These are phyloP conservation scores for Hiodon tergisus DNA, from an alignment of 2,113 vertebrate genomes.

Conservation along the genomic window DNA sequence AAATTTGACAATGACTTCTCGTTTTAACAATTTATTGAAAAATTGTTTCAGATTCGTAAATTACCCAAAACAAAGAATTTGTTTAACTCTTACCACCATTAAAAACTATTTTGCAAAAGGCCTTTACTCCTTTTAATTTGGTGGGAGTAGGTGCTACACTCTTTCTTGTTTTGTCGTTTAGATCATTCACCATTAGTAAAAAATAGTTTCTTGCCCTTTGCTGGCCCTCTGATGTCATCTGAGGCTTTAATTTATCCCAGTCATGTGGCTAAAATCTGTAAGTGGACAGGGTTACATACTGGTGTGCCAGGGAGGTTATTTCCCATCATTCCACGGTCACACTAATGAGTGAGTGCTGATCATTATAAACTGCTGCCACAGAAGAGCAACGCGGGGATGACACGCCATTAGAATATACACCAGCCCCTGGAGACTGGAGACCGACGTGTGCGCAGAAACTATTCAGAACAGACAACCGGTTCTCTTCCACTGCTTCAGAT, in stretches of 20 bases:
- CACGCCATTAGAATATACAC: background rate
- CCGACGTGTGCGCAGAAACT: too few species aligned
- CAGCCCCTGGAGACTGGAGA: too few species aligned
- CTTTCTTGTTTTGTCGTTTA: slow-evolving; percentile 19
- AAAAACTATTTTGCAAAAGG: background rate
- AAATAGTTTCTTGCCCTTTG: slow-evolving; percentile 5
- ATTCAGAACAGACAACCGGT: too few species aligned
- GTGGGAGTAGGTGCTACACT: background rate
- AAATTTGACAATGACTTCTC: background rate
- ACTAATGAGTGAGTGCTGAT: slow-evolving; percentile 15
- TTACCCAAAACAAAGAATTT: background rate
- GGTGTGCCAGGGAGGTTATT: background rate
- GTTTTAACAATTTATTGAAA: background rate
- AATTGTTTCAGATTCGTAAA: background rate
- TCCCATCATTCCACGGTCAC: background rate
- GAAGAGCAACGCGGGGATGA: background rate
- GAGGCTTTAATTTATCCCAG: slow-evolving; percentile 18
- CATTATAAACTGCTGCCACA: background rate
- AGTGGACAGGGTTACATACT: slow-evolving; percentile 23
- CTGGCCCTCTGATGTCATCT: slow-evolving; percentile 14
- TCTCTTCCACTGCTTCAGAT: too few species aligned
- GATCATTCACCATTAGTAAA: slow-evolving; percentile 16
- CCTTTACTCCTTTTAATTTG: background rate
- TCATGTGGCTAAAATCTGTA: slow-evolving; percentile 9
- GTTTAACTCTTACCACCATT: background rate